A percentile compares a stretch with the other conserved stretches of the same genome.
Conservation (phyloP, 2,888 invertebrate species). For the Gymnoscelis rufifasciata region DNA sequence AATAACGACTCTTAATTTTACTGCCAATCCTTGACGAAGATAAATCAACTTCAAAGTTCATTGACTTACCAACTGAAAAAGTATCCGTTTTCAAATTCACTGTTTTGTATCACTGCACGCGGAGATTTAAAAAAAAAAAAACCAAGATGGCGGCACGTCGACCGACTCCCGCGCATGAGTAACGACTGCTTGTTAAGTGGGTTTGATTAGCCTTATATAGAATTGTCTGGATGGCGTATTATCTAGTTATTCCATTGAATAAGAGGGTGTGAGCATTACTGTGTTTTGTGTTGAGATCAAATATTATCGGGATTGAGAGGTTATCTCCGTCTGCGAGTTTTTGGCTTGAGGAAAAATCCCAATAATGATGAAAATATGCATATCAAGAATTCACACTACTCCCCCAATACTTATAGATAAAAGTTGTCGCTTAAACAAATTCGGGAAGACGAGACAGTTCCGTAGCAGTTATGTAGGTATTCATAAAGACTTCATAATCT, state of each 20-base stretch:
- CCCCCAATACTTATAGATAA: no score
- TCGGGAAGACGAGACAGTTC: no score
- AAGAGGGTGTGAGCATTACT: constrained; percentile 57
- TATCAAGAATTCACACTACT: no score
- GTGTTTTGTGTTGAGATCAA: constrained; percentile 43
- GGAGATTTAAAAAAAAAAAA: constrained; percentile 54
- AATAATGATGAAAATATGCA: no score
- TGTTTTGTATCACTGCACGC: constrained; percentile 58
- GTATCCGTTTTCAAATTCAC: constrained; percentile 65
- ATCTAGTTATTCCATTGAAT: constrained; percentile 80
- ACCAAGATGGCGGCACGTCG: constrained; percentile 53
- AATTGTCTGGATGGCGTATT: constrained; percentile 60
- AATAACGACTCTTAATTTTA: constrained; percentile 4
- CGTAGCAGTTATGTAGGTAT: no score
- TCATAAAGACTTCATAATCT: no score
- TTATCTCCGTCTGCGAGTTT: neutral
- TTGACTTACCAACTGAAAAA: constrained; percentile 38
- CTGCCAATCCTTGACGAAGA: constrained; percentile 7
- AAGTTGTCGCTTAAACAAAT: no score
- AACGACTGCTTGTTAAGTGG: constrained; percentile 80
- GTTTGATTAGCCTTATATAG: constrained; percentile 84
- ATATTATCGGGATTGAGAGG: constrained; percentile 17
- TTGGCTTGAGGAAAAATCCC: no score
- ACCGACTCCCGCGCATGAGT: constrained; percentile 63
- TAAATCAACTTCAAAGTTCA: constrained; percentile 15